phyloP scores from a whole-genome alignment of 2,797 vertebrate species.

The Enteromius thamalakanensis region DNA sequence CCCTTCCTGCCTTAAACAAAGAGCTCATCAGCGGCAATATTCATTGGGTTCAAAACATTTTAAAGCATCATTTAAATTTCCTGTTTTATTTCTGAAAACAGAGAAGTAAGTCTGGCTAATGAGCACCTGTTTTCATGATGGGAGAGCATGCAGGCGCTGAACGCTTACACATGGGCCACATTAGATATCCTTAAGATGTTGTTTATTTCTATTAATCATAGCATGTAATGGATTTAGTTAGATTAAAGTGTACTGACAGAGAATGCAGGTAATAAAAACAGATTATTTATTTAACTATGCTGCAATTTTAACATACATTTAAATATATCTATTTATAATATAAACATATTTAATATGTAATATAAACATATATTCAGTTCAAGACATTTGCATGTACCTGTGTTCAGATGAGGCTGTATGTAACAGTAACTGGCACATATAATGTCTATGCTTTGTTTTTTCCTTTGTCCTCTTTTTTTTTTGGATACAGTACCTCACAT shows the following conservation, averaged over 20 bases:
- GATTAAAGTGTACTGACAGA: neutral
- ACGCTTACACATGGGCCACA: slow-evolving; percentile 15
- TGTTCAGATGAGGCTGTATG: slow-evolving; percentile 45
- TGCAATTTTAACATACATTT: neutral
- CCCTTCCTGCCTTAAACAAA: slow-evolving; percentile 36
- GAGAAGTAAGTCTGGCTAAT: slow-evolving; percentile 38
- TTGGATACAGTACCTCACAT: slow-evolving; percentile 57
- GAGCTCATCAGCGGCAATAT: slow-evolving; percentile 36
- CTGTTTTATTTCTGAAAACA: slow-evolving; percentile 33
- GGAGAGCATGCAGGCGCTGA: neutral
- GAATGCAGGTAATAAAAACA: slow-evolving; percentile 2
- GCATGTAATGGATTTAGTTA: neutral
- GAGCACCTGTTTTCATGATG: slow-evolving; percentile 46
- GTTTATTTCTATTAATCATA: slow-evolving; percentile 18
- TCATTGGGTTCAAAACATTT: slow-evolving; percentile 41
- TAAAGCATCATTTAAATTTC: slow-evolving; percentile 28
- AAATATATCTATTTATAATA: neutral
- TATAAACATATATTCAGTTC: neutral
- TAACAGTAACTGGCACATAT: slow-evolving; percentile 51
- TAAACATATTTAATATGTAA: neutral
- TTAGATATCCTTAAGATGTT: neutral
- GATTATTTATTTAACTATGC: neutral
- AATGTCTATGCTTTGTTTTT: slow-evolving; percentile 53
- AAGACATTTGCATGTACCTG: neutral
- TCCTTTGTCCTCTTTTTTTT: slow-evolving; percentile 66